Base-by-base conservation (phyloP, 2,888 invertebrate genomes). In the Pristionchus fissidentatus region DNA sequence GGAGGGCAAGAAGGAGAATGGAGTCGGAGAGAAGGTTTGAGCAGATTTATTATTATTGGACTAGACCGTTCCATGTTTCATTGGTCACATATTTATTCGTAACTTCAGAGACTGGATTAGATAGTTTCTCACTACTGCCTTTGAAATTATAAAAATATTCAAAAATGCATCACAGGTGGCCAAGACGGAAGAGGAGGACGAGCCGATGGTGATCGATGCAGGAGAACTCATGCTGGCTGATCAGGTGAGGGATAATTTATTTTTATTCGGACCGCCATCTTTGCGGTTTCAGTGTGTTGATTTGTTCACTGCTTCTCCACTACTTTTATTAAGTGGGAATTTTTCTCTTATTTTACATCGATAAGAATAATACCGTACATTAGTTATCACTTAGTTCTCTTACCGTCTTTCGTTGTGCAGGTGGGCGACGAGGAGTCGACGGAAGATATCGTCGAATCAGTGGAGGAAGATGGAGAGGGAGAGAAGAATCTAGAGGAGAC, bases 181-280 rank as follows among this genome's bases (percentile, higher is more conserved):
- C 32, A 81, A 81, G 60, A 49, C 32, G 10, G 83, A 52, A 52
- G 83, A 70, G 26, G 83, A 83, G 32, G 83, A 83, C 5, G 75
- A 83, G n/a, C 77, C 75, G 32, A 52, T 84, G 57, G 52, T 35
- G 29, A 70, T 80, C 3, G 84, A 84, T 52, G 84, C 46, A 55
- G 83, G 75, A 78, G 84, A 84, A 49, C 41, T 84, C 13, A 62
- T 70, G 52, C 38, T 84, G 55, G 78, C 84, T 78, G 84, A 84
- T 84, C 77, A 75, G 43, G 84, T 84, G 10, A 55, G 84, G 8
- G 32, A 84, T n/a, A 41, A 3, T 5, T 13, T 55, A 13, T 4
- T 55, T 22, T 55, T 4, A 55, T 19, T 22, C 55, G 55, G n/a
- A n/a, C n/a, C n/a, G n/a, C n/a, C n/a, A n/a, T n/a, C n/a, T n/a